phyloP scores from a whole-genome alignment of 2,113 vertebrate species.

The Urocitellus parryii region DNA sequence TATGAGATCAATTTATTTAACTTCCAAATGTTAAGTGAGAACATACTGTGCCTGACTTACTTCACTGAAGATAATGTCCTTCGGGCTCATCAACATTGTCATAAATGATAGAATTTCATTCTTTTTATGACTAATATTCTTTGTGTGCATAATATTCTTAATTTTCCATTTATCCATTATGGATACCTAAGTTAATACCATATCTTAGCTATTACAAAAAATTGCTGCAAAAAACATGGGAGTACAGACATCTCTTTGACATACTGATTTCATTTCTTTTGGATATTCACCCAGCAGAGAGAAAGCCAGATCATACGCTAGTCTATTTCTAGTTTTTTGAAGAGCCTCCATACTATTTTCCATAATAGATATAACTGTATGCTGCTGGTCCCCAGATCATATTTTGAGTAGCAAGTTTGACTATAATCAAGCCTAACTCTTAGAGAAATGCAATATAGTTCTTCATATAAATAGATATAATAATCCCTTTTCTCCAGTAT shows the following conservation, averaged over 20 bases:
- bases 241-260: not conserved
- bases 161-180: no score
- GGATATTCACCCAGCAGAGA: not conserved
- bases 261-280: not conserved
- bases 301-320: not conserved
- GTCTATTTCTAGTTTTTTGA: not conserved
- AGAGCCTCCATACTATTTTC: not conserved
- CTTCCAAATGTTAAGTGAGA: no score
- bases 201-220: no score
- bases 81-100: no score
- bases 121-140: no score
- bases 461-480: not conserved
- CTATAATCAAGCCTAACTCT: slow-evolving; percentile 16
- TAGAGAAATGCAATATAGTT: not conserved
- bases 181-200: no score
- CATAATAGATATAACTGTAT: not conserved
- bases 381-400: not conserved
- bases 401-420: not conserved
- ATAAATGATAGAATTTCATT: no score
- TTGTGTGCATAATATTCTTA: no score
- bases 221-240: not conserved
- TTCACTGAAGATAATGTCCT: no score
- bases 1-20: no score
- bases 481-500: no score
- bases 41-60: no score